phyloP scores from a whole-genome alignment of 1,140 invertebrate genomes.

The Drosophila watanabei region DNA sequence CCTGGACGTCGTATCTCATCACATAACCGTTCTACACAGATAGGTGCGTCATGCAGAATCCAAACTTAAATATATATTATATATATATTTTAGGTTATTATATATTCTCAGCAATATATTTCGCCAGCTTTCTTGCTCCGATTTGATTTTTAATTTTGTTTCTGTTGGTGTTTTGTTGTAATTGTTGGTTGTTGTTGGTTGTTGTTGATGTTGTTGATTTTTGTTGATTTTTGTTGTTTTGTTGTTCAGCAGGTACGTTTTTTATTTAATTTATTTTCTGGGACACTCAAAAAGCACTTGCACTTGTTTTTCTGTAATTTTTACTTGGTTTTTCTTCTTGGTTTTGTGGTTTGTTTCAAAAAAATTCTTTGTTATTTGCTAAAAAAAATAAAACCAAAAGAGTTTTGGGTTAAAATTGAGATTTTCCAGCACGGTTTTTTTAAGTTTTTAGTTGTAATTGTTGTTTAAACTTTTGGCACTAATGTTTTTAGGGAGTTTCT shows the following conservation, averaged over 20 bases:
- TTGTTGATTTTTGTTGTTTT: conserved; percentile 1
- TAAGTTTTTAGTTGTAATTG: neutral
- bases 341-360: conserved; percentile 31
- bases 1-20: conserved; percentile 87
- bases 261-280: neutral
- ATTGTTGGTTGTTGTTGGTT: conserved; percentile 17
- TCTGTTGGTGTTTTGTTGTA: neutral
- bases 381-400: conserved; percentile 15
- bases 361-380: conserved; percentile 34
- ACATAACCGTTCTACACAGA: conserved; percentile 84
- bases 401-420: conserved; percentile 22
- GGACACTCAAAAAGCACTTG: conserved; percentile 27
- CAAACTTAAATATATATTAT: conserved; percentile 13
- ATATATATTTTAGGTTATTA: conserved; percentile 5
- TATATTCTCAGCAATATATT: conserved; percentile 18
- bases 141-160: neutral
- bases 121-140: neutral
- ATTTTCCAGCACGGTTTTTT: conserved; percentile 9
- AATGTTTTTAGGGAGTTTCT: neutral
- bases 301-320: conserved; percentile 6
- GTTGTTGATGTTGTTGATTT: conserved; percentile 3
- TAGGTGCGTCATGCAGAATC: conserved; percentile 73
- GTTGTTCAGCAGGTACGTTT: conserved; percentile 63
- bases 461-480: neutral
- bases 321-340: conserved; percentile 17